Percentiles rank a stretch among this genome's conserved stretches.
Evolutionary conservation across 1,140 invertebrate species (phyloP).

Genomic region (Cotesia vestalis): DNA sequence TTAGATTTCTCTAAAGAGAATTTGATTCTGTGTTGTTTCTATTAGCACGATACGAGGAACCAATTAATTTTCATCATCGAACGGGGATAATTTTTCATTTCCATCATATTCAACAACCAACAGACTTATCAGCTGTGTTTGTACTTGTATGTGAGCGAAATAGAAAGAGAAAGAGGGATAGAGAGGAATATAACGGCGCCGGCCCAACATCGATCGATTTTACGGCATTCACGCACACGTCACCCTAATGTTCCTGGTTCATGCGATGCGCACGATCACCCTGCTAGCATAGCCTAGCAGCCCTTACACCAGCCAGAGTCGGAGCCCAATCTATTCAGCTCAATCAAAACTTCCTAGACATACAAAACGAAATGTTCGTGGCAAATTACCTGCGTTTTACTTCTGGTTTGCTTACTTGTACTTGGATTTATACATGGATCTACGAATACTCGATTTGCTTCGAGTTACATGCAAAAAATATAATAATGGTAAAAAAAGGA

Average conservation of each 20-base stretch:
- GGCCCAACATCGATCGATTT: conserved; percentile 37
- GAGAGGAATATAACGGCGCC: neutral
- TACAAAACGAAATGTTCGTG: conserved; percentile 45
- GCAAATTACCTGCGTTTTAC: conserved; percentile 22
- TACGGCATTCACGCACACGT: conserved; percentile 37
- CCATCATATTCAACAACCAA: conserved; percentile 1
- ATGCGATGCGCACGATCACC: conserved; percentile 39
- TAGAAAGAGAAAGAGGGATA: neutral
- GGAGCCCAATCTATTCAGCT: conserved; percentile 40
- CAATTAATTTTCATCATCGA: conserved; percentile 32
- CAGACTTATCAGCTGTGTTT: neutral
- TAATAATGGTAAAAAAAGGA: neutral
- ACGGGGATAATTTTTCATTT: conserved; percentile 34
- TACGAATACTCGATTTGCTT: neutral
- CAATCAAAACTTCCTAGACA: conserved; percentile 59
- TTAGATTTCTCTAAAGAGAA: neutral
- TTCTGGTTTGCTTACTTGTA: neutral
- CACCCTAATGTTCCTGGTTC: conserved; percentile 43
- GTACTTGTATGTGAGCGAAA: neutral
- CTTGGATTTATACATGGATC: neutral
- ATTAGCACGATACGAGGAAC: neutral
- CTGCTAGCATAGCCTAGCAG: neutral
- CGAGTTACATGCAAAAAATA: neutral
- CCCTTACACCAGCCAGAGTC: neutral
- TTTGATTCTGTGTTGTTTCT: neutral